These are phyloP conservation scores for Cygnus buccinator DNA, from an alignment of 2,113 vertebrate genomes.

Conservation along the genomic window DNA sequence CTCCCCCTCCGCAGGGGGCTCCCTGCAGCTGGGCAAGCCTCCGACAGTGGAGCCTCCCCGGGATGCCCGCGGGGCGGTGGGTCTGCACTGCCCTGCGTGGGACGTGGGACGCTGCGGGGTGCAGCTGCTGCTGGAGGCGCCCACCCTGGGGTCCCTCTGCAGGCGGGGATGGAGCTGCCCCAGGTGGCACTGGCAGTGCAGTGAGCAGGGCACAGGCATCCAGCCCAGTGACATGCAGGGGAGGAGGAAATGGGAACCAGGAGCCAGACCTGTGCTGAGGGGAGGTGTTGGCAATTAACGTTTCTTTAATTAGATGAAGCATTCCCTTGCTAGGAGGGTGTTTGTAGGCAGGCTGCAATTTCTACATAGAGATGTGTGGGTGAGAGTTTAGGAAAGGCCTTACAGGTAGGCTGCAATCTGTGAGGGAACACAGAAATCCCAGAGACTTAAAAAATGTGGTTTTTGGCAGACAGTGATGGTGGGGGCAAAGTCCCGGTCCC, in stretches of 20 bases:
- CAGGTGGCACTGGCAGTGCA: too few relatives aligned
- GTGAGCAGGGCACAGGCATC: too few relatives aligned
- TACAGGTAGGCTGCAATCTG: neutral
- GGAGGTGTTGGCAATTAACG: neutral
- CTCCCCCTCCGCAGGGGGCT: neutral
- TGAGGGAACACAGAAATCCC: neutral
- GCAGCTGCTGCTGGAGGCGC: too few relatives aligned
- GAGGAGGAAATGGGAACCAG: too few relatives aligned
- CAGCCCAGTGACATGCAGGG: too few relatives aligned
- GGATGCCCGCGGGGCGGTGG: neutral
- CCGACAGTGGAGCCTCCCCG: fast-evolving
- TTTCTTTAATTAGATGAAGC: neutral
- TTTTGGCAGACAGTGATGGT: neutral
- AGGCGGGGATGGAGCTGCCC: too few relatives aligned
- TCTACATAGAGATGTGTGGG: neutral
- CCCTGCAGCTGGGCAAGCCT: fast-evolving
- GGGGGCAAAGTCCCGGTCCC: neutral
- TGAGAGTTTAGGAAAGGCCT: neutral
- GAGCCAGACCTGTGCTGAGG: too few relatives aligned
- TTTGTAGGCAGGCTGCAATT: neutral
- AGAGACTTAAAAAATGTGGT: neutral
- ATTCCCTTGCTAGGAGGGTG: neutral
- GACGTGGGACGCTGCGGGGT: too few relatives aligned
- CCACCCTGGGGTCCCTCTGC: too few relatives aligned
- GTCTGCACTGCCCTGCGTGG: too few relatives aligned